phyloP scores from a whole-genome alignment of 2,797 vertebrate genomes.

The Phoxinus dragarum region DNA sequence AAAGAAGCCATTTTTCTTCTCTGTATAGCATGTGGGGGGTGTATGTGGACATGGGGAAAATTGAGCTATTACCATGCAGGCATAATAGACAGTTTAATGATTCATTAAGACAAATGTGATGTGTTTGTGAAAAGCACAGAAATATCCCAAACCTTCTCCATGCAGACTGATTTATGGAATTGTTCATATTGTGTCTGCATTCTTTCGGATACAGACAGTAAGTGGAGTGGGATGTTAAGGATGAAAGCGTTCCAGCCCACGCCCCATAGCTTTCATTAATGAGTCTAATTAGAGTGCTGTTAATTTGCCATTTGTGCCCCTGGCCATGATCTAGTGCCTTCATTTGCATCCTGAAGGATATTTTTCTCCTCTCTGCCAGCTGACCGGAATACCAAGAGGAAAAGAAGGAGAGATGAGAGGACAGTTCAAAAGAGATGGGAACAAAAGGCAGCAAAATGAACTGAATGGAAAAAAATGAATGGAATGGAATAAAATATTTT shows the following conservation, averaged over 20 bases:
- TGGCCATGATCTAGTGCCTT: slow-evolving; percentile 60
- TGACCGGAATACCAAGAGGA: slow-evolving; percentile 54
- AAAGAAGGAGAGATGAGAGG: slow-evolving; percentile 22
- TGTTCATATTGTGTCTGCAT: slow-evolving; percentile 45
- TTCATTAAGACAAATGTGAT: slow-evolving; percentile 29
- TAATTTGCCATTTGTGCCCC: slow-evolving; percentile 64
- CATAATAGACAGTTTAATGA: neutral
- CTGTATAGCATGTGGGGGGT: neutral
- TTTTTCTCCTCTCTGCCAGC: slow-evolving; percentile 36
- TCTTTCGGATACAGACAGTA: slow-evolving; percentile 27
- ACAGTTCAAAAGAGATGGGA: slow-evolving; percentile 35
- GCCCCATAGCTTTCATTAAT: slow-evolving; percentile 59
- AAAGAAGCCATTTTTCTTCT: slow-evolving; percentile 28
- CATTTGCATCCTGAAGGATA: slow-evolving; percentile 58
- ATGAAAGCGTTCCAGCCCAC: slow-evolving; percentile 59
- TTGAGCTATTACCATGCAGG: neutral
- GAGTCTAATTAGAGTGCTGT: slow-evolving; percentile 64
- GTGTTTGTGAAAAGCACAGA: slow-evolving; percentile 17
- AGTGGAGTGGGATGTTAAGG: slow-evolving; percentile 52
- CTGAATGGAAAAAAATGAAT: slow-evolving; percentile 12
- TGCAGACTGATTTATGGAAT: slow-evolving; percentile 10
- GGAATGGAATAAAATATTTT: slow-evolving; percentile 25
- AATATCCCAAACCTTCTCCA: slow-evolving; percentile 17
- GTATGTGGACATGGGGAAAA: slow-evolving; percentile 13
- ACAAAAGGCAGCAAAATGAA: slow-evolving; percentile 28